Conservation (phyloP, 2,888 invertebrate species). For the Corbicula japonica region DNA sequence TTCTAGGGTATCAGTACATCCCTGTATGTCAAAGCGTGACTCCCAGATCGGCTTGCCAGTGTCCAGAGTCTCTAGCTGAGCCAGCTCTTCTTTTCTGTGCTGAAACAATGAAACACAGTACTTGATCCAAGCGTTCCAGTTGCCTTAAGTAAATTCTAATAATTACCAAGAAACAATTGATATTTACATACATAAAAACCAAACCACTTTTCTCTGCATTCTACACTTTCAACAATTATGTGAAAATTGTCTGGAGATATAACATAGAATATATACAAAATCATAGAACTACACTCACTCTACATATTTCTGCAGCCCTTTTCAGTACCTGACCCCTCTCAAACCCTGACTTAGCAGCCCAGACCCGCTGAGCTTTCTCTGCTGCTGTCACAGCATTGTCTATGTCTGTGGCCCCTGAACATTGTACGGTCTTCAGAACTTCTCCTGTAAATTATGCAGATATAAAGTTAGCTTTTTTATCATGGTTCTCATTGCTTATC, state of each 20-base stretch:
- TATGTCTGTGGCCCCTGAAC: conserved; percentile 84
- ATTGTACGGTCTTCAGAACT: conserved; percentile 68
- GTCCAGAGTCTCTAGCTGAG: conserved; percentile 86
- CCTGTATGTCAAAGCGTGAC: conserved; percentile 88
- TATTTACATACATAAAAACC: too few species aligned
- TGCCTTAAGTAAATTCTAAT: too few species aligned
- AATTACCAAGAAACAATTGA: too few species aligned
- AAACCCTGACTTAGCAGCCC: conserved; percentile 86
- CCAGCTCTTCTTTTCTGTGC: conserved; percentile 76
- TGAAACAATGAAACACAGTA: too few species aligned
- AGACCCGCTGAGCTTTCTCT: conserved; percentile 84
- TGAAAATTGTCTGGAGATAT: too few species aligned
- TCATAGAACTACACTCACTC: too few species aligned
- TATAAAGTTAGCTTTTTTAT: too few species aligned
- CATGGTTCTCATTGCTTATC: too few species aligned
- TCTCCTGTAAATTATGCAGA: conserved; percentile 75
- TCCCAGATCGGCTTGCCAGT: conserved; percentile 89
- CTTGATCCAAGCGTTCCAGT: too few species aligned
- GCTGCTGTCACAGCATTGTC: conserved; percentile 86
- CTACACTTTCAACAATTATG: too few species aligned
- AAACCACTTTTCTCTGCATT: too few species aligned
- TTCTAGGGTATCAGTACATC: conserved; percentile 88
- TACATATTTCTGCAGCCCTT: conserved; percentile 85
- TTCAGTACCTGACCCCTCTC: conserved; percentile 87
- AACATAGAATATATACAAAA: too few species aligned